These are phyloP conservation scores for Julus scandinavius DNA, from an alignment of 2,888 invertebrate genomes.

Conservation along the genomic window DNA sequence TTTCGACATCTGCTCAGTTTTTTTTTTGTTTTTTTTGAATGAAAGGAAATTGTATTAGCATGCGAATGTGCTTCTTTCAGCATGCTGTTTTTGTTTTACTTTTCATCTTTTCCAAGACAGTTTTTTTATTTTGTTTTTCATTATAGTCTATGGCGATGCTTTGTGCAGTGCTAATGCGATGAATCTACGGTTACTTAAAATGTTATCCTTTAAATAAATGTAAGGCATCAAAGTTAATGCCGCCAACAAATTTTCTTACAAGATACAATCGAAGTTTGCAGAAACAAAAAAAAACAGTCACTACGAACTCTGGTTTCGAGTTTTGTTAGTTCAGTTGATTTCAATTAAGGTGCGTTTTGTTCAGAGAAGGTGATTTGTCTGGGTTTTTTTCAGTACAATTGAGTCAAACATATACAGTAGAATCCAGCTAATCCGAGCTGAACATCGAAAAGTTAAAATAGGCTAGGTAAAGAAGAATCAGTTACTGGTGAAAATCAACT, in stretches of 20 bases:
- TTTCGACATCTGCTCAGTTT: not conserved
- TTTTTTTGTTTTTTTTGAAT: not conserved
- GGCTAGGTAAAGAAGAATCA: too few species aligned
- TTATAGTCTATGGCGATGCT: not conserved
- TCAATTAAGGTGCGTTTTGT: not conserved
- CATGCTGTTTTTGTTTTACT: not conserved
- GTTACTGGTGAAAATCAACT: too few species aligned
- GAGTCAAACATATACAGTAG: too few species aligned
- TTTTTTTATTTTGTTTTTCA: not conserved
- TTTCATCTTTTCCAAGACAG: not conserved
- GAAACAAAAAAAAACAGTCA: not conserved
- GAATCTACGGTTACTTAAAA: not conserved
- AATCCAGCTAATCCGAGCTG: too few species aligned
- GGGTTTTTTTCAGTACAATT: too few species aligned
- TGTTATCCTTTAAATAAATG: not conserved
- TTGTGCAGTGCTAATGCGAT: not conserved
- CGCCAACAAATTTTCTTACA: not conserved
- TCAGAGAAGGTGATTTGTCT: too few species aligned
- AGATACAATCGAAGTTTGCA: too few species aligned
- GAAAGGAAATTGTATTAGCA: conserved; percentile 7
- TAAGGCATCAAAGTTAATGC: conserved; percentile 4
- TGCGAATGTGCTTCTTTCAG: not conserved
- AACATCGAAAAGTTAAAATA: too few species aligned
- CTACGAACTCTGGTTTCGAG: not conserved
- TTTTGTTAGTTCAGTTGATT: too few species aligned